Base-by-base conservation (phyloP, 2,888 invertebrate species). In the Drosophila rellima region DNA sequence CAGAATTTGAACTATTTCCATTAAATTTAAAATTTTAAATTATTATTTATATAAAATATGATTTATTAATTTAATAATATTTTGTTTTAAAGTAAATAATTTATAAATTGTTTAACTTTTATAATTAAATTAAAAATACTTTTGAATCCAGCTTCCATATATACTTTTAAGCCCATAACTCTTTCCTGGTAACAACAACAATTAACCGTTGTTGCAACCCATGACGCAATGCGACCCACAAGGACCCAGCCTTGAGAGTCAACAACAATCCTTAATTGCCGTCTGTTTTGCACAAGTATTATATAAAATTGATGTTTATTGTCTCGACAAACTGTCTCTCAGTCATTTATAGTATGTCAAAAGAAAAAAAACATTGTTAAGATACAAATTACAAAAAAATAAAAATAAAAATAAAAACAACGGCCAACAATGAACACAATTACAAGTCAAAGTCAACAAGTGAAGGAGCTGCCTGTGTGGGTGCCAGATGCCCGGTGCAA, bases 401-500 rank as follows among this genome's bases (percentile, higher is more conserved):
- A 55, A 56, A 40, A 51, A 60, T 20, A 47, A 56, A 10, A 55
- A 59, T 61, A 54, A 56, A 57, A 57, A 60, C 47, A 51, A 23
- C 44, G 40, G 31, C 47, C 67, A 73, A 78, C 78, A 75, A 74
- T 74, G 47, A 70, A 55, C 26, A 78, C 87, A 82, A 83, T 88
- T 83, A 48, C 83, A 83, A 88, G 65, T 89, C 83, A 87, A 84
- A 89, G 89, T 83, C 83, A 71, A 42, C 55, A 62, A 74, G 68
- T 62, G 80, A 78, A 79, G 82, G 73, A 68, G 64, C 74, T 63
- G 71, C 61, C 15, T 62, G 75, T 87, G 83, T 84, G 83, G 83
- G 89, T 74, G 89, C 65, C 61, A 59, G 45, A 51, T 33, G 59
- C 44, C 55, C 15, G 11, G 7, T 59, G 33, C 48, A 59, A 39